Evolutionary conservation across 1,140 invertebrate species (phyloP).

Genomic region (Glomeris maerens): DNA sequence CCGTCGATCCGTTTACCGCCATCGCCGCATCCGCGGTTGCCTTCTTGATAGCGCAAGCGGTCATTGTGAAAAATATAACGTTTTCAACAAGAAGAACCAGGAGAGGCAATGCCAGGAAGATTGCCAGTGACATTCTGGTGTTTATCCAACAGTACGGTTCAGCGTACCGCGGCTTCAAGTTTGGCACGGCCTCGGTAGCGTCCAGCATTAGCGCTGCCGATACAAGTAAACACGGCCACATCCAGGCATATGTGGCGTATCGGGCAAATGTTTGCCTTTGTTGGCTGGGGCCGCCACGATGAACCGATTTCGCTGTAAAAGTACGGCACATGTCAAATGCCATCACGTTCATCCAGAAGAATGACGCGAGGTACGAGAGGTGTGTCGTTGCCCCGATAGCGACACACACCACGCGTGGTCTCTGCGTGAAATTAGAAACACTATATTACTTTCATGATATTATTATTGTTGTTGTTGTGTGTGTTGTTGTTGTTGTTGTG

Average conservation of each 20-base stretch:
- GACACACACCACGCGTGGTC: not conserved
- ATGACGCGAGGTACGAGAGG: constrained; percentile 29
- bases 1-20: not conserved
- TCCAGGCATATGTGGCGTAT: constrained; percentile 3
- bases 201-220: not conserved
- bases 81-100: constrained; percentile 33
- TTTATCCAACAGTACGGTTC: not conserved
- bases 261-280: not conserved
- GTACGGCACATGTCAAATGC: constrained; percentile 27
- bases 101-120: constrained; percentile 16
- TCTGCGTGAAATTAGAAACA: not conserved
- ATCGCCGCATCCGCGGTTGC: not conserved
- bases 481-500: too few relatives aligned
- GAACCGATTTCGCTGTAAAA: not conserved
- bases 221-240: not conserved
- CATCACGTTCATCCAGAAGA: constrained; percentile 36
- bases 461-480: too few relatives aligned
- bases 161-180: not conserved
- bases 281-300: not conserved
- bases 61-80: constrained; percentile 38
- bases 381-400: constrained; percentile 25
- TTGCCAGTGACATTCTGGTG: not conserved
- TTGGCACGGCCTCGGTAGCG: not conserved
- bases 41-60: constrained; percentile 20
- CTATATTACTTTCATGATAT: too few relatives aligned